Evolutionary conservation across 37 sponge, comb jelly and placozoan genomes (phyloP).

Genomic region (Beroe forskalii): DNA sequence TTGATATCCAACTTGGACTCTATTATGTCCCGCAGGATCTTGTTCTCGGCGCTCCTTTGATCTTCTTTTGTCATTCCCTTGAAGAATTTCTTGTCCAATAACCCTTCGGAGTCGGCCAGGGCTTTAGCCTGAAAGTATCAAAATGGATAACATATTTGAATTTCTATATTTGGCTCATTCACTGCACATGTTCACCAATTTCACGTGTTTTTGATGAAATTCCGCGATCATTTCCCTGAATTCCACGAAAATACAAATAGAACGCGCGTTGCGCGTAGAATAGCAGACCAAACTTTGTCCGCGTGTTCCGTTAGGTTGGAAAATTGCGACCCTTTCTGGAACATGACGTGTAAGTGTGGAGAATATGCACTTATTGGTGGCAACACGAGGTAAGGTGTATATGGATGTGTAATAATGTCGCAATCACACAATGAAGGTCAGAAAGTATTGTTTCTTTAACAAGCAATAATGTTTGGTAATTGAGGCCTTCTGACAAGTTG

Average conservation of each 20-base stretch:
- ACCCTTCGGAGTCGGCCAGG: slow-evolving; percentile 37
- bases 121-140: slow-evolving; percentile 44
- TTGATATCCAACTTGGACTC: slow-evolving; percentile 55
- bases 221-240: not conserved
- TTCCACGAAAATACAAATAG: not conserved
- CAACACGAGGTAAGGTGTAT: no score
- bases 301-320: not conserved
- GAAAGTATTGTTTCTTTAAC: no score
- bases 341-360: not conserved
- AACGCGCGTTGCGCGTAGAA: not conserved
- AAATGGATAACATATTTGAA: no score
- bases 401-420: no score
- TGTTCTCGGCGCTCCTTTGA: slow-evolving; percentile 20
- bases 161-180: no score
- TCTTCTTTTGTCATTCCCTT: slow-evolving; percentile 63
- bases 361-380: no score
- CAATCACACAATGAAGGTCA: no score
- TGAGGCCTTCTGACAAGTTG: no score
- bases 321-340: not conserved
- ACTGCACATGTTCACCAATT: no score
- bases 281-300: not conserved
- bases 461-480: no score
- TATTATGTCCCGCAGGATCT: slow-evolving; percentile 44
- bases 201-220: not conserved
- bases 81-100: slow-evolving; percentile 49